Evolutionary conservation across 2,888 invertebrate species (phyloP).

Genomic region (Sepiola atlantica): DNA sequence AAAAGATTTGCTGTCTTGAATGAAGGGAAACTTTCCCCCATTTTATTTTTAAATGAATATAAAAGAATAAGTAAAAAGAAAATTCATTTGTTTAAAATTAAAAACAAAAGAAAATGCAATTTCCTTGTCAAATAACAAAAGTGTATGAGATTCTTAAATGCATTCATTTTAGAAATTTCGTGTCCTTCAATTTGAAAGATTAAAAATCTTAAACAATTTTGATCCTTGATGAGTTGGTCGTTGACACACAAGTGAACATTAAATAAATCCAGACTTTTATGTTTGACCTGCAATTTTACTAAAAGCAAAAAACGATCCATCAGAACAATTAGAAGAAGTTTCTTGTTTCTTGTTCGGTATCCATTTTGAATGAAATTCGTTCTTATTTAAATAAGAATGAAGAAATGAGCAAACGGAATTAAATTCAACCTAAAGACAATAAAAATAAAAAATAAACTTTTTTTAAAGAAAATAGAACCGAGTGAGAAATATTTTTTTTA

Average conservation of each 20-base stretch:
- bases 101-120: background rate
- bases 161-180: background rate
- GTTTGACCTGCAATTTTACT: background rate
- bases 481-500: background rate
- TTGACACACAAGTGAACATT: background rate
- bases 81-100: background rate
- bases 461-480: background rate
- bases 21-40: background rate
- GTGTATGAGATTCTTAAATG: background rate
- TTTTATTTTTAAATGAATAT: background rate
- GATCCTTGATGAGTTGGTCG: background rate
- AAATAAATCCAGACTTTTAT: background rate
- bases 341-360: background rate
- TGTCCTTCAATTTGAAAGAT: slow-evolving; percentile 12
- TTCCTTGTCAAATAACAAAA: background rate
- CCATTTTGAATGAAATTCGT: background rate
- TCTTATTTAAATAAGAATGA: background rate
- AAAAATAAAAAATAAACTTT: background rate
- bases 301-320: slow-evolving; percentile 8
- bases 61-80: background rate
- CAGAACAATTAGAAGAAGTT: background rate
- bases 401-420: background rate
- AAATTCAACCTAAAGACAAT: background rate
- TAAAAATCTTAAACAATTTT: background rate
- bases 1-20: background rate